Evolutionary conservation across 2,113 vertebrate genomes (phyloP).

Genomic region (Crotalus horridus): DNA sequence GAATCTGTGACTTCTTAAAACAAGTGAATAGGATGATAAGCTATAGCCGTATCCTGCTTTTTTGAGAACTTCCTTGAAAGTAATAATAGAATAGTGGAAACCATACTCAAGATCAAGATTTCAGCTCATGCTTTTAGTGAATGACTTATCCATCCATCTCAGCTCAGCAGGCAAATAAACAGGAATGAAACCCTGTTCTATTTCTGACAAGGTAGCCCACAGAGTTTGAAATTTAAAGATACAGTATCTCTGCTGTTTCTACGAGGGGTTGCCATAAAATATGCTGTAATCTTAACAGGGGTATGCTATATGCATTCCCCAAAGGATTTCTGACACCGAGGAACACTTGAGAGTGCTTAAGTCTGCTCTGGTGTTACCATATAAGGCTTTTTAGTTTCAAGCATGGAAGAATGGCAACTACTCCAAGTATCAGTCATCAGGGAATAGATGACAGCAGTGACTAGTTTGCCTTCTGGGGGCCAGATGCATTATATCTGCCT

Average conservation of each 20-base stretch:
- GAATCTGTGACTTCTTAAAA: constrained; percentile 10
- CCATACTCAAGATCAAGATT: constrained; percentile 7
- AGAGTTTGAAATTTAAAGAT: constrained; percentile 48
- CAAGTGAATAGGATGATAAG: background rate
- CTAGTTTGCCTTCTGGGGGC: constrained; percentile 22
- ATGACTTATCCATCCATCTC: constrained; percentile 29
- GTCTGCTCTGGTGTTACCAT: constrained; percentile 75
- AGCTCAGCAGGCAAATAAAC: constrained; percentile 48
- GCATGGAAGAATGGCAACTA: constrained; percentile 62
- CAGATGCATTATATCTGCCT: constrained; percentile 34
- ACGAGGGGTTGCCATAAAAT: constrained; percentile 61
- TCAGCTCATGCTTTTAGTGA: constrained; percentile 23
- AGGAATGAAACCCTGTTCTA: constrained; percentile 48
- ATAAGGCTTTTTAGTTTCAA: constrained; percentile 78
- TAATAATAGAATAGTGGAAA: background rate
- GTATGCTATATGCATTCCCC: constrained; percentile 69
- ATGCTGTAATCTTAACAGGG: constrained; percentile 72
- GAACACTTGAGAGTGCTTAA: constrained; percentile 67
- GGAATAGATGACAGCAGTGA: constrained; percentile 65
- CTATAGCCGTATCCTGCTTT: background rate
- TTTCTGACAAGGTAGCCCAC: constrained; percentile 47
- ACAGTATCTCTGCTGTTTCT: constrained; percentile 71
- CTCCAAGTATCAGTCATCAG: constrained; percentile 58
- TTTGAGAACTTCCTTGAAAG: background rate
- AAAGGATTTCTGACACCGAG: constrained; percentile 63